Evolutionary conservation across 2,888 invertebrate species (phyloP).

Genomic region (Diplolepis rosae): DNA sequence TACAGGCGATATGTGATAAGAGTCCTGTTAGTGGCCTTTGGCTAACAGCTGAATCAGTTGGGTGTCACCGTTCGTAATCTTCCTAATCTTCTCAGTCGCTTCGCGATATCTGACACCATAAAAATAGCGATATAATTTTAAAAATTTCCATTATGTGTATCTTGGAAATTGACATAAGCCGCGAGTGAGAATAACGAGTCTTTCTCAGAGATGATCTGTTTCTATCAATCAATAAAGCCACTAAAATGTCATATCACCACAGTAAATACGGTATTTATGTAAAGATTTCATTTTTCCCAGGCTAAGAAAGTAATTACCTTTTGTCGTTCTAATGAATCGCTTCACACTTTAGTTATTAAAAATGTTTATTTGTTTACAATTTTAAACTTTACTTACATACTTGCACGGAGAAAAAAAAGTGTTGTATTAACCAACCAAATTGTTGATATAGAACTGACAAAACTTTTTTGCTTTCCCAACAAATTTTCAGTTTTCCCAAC

Average conservation of each 20-base stretch:
- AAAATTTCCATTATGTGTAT: not conserved
- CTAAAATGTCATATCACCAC: not conserved
- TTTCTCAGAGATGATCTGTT: not conserved
- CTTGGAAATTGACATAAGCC: not conserved
- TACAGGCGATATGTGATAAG: conserved; percentile 40
- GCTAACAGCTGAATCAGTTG: conserved; percentile 60
- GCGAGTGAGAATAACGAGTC: not conserved
- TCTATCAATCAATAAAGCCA: not conserved
- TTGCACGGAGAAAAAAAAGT: too few species aligned
- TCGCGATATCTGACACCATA: not conserved
- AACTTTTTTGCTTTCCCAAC: too few species aligned
- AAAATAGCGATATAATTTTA: not conserved
- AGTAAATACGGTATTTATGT: not conserved
- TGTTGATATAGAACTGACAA: too few species aligned
- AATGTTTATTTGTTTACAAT: too few species aligned
- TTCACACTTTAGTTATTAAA: too few species aligned
- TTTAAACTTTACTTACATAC: too few species aligned
- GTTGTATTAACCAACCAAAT: too few species aligned
- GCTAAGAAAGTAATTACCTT: too few species aligned
- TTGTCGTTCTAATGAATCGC: too few species aligned
- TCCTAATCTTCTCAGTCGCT: not conserved
- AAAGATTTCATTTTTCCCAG: too few species aligned
- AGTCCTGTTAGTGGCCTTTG: conserved; percentile 60
- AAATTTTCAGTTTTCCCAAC: too few species aligned
- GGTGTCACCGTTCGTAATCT: conserved; percentile 53